Conservation (phyloP, 2,797 vertebrate genomes). For the Antennarius maculatus region DNA sequence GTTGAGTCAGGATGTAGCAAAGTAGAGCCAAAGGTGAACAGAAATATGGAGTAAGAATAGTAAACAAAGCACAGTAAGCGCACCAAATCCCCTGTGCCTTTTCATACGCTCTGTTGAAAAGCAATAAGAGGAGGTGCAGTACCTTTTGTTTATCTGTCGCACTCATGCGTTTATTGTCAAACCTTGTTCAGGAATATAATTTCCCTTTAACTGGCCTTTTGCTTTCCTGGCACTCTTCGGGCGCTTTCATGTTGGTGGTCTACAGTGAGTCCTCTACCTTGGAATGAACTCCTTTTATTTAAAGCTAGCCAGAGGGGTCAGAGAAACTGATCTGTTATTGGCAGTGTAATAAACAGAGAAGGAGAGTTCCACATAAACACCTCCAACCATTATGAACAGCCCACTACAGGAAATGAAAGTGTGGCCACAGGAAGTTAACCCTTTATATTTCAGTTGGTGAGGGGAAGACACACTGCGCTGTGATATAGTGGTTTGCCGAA, state of each 20-base stretch:
- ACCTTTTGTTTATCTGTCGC: conserved; percentile 80
- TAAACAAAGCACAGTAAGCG: conserved; percentile 61
- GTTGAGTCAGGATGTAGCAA: conserved; percentile 39
- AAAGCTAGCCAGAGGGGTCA: conserved; percentile 84
- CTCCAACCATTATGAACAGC: conserved; percentile 81
- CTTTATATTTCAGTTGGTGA: conserved; percentile 41
- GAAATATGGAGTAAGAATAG: conserved; percentile 56
- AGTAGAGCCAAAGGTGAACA: conserved; percentile 58
- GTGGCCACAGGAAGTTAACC: conserved; percentile 79
- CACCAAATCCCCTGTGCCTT: conserved; percentile 70
- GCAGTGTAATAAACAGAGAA: conserved; percentile 84
- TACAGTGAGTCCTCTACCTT: conserved; percentile 65
- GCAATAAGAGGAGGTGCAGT: conserved; percentile 77
- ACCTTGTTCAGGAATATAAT: conserved; percentile 84
- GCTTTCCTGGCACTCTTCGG: conserved; percentile 74
- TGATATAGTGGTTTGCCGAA: conserved; percentile 37
- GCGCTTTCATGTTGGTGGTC: conserved; percentile 76
- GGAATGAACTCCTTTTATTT: conserved; percentile 84
- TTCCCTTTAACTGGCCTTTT: conserved; percentile 82
- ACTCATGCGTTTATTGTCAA: conserved; percentile 77
- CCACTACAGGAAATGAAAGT: conserved; percentile 85
- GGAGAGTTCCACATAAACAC: conserved; percentile 82
- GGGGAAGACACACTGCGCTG: neutral
- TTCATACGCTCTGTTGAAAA: conserved; percentile 74
- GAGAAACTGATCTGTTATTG: conserved; percentile 82